These are phyloP conservation scores for Melanerpes formicivorus DNA, from an alignment of 2,113 vertebrate genomes.

Conservation along the genomic window DNA sequence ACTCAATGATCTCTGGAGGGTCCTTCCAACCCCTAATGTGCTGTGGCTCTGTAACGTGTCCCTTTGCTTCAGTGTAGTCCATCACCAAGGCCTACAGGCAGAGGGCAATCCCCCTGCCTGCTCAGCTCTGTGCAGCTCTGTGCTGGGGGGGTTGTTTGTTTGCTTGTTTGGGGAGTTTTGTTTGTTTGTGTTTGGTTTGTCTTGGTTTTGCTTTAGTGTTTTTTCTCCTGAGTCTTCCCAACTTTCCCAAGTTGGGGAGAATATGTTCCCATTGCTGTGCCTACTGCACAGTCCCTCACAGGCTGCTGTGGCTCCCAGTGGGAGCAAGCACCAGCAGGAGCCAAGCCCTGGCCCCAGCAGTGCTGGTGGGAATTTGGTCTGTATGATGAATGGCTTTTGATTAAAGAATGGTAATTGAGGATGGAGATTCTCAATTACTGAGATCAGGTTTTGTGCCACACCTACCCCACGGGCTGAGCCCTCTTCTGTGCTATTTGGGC, in stretches of 20 bases:
- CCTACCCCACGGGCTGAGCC: neutral
- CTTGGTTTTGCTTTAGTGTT: too few species aligned
- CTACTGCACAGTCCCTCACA: neutral
- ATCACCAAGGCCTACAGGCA: fast-evolving
- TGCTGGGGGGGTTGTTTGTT: too few species aligned
- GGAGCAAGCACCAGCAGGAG: neutral
- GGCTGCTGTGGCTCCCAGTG: neutral
- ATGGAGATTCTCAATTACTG: neutral
- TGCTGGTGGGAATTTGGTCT: neutral
- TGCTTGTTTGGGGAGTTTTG: too few species aligned
- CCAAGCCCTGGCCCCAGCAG: neutral
- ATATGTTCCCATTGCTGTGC: neutral
- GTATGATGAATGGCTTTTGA: neutral
- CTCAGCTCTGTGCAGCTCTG: neutral
- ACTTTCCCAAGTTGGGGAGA: neutral
- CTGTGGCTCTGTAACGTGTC: neutral
- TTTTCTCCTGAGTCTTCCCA: neutral
- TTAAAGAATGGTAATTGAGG: neutral
- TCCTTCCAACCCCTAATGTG: too few species aligned
- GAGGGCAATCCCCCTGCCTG: neutral
- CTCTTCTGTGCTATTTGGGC: neutral
- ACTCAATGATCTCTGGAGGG: too few species aligned
- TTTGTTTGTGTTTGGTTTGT: too few species aligned
- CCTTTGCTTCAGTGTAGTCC: neutral
- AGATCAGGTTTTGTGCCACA: neutral